Base-by-base conservation (phyloP, 2,888 invertebrate genomes). In the Ceraclea dissimilis region DNA sequence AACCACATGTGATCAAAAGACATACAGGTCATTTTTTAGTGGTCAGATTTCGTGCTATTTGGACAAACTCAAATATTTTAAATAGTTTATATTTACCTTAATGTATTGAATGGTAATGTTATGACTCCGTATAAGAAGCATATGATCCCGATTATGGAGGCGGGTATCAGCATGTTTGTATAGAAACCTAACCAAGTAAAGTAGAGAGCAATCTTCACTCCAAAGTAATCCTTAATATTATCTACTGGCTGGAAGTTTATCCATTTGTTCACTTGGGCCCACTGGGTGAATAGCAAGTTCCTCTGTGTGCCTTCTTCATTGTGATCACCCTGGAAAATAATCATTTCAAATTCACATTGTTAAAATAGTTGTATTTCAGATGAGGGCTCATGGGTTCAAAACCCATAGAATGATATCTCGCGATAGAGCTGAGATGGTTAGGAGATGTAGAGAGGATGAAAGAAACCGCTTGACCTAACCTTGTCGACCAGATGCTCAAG, bases 121-220 rank as follows among this genome's bases (percentile, higher is more conserved):
- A 71, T 60, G 49, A 78, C 69, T 61, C 82, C 83, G 65, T 81
- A 84, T 2, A 85, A 63, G 63, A 88, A 82, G 67, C 84, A 85
- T 18, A 86, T 61, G 18, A 86, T 66, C 13, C 88, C 88, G 52
- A 85, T 73, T 52, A 87, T 70, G 54, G 86, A 80, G 2, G 86
- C 83, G 13, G 87, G 86, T 63, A 90, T 85, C 55, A 91, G 72
- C 88, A 89, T 88, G 67, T 85, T 84, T 0, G 90, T 90, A 68
- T 91, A 91, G 72, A 88, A 91, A 39, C 90, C 90, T 49, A 90
- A 75, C 90, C 90, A 91, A 13, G 89, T 84, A 71, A 90, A 91
- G 70, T 91, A 90, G 56, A 91, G 74, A 1, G 86, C 89, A 63
- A 88, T 81, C 72, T 85, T 87, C 2, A 85, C 82, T 49, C 88